phyloP scores from a whole-genome alignment of 2,113 vertebrate genomes.

The Dipodomys merriami region DNA sequence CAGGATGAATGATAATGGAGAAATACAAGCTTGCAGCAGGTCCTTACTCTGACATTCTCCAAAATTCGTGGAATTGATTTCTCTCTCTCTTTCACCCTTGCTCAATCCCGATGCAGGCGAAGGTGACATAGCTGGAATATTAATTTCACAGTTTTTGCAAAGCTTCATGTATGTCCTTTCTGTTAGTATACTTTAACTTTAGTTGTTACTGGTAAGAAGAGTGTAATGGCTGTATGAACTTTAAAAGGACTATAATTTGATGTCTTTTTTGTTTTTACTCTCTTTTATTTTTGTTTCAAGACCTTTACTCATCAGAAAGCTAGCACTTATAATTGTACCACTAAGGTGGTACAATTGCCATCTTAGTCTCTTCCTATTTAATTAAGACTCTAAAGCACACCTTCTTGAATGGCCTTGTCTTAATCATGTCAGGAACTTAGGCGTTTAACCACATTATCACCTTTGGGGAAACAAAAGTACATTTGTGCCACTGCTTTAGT shows the following conservation, averaged over 20 bases:
- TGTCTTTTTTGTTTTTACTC: background rate
- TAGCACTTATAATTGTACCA: conserved; percentile 23
- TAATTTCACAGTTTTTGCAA: conserved; percentile 89
- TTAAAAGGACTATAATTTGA: conserved; percentile 44
- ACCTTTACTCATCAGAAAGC: conserved; percentile 62
- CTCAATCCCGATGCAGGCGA: conserved; percentile 90
- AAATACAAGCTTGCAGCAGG: conserved; percentile 71
- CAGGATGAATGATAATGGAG: conserved; percentile 81
- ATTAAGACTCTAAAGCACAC: background rate
- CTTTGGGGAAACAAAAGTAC: background rate
- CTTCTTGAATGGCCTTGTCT: conserved; percentile 42
- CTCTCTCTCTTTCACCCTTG: conserved; percentile 91
- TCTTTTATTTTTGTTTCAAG: background rate
- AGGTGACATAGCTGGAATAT: conserved; percentile 91
- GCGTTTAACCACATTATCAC: background rate
- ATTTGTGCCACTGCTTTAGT: background rate
- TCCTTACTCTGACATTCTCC: conserved; percentile 92
- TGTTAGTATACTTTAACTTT: conserved; percentile 80
- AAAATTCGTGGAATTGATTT: conserved; percentile 90
- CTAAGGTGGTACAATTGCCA: background rate
- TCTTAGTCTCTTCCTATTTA: conserved; percentile 28
- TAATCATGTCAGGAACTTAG: conserved; percentile 19
- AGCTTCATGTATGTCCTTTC: conserved; percentile 82
- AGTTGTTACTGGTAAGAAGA: conserved; percentile 69
- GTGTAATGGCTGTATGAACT: conserved; percentile 61